These are phyloP conservation scores for Shinisaurus crocodilurus DNA, from an alignment of 2,113 vertebrate species.

Conservation along the genomic window DNA sequence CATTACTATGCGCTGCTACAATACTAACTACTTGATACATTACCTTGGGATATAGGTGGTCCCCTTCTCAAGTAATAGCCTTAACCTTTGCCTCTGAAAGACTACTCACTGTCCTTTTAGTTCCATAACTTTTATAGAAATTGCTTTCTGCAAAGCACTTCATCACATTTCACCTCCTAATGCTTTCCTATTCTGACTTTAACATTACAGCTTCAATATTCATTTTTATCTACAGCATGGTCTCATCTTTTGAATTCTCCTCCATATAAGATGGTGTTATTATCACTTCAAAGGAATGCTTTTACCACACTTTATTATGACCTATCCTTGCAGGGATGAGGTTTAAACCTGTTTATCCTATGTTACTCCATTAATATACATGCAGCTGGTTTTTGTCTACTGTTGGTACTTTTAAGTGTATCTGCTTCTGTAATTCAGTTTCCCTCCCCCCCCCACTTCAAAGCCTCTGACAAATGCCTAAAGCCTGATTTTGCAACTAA, in stretches of 20 bases:
- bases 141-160: constrained; percentile 21
- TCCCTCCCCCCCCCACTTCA: no score
- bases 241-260: constrained; percentile 33
- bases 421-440: neutral
- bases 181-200: constrained; percentile 33
- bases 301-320: constrained; percentile 36
- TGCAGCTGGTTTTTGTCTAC: neutral
- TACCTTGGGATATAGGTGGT: constrained; percentile 37
- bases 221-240: neutral
- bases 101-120: constrained; percentile 14
- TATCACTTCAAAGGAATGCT: neutral
- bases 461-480: no score
- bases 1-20: constrained; percentile 25
- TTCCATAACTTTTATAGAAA: constrained; percentile 43
- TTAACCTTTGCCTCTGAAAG: constrained; percentile 44
- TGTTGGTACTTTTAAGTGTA: neutral
- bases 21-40: constrained; percentile 48
- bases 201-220: constrained; percentile 27
- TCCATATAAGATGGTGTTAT: constrained; percentile 5
- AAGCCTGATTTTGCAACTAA: neutral
- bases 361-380: constrained; percentile 32
- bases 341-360: constrained; percentile 27
- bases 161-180: constrained; percentile 23
- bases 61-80: constrained; percentile 36
- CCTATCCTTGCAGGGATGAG: neutral